phyloP scores from a whole-genome alignment of 2,888 invertebrate genomes.

The Meandrusa payeni region DNA sequence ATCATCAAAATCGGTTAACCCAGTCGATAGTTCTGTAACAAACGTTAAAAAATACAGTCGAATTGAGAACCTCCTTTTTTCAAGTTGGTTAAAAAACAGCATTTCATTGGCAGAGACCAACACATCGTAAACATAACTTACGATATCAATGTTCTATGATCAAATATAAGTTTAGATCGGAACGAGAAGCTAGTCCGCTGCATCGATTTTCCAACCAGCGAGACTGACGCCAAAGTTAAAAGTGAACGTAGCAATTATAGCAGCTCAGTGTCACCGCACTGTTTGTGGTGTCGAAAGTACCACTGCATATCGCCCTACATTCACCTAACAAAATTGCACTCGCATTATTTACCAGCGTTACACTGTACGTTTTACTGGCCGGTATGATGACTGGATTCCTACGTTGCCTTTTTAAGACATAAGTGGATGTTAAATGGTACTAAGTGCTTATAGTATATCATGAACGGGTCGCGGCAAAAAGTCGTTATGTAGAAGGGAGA shows the following conservation, averaged over 20 bases:
- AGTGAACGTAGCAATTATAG: slow-evolving; percentile 27
- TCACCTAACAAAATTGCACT: slow-evolving; percentile 39
- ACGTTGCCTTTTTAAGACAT: slow-evolving; percentile 16
- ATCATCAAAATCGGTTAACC: too few species aligned
- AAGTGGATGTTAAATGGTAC: slow-evolving; percentile 3
- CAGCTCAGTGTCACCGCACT: slow-evolving; percentile 29
- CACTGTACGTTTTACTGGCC: slow-evolving; percentile 22
- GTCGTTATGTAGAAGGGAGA: slow-evolving; percentile 8
- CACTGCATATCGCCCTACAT: slow-evolving; percentile 31
- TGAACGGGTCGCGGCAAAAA: slow-evolving; percentile 1
- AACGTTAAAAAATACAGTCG: too few species aligned
- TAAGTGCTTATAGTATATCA: slow-evolving; percentile 1
- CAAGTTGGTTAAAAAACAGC: too few species aligned
- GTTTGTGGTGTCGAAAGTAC: slow-evolving; percentile 36
- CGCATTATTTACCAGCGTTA: slow-evolving; percentile 23
- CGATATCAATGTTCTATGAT: too few species aligned
- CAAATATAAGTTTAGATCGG: too few species aligned
- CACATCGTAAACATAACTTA: too few species aligned
- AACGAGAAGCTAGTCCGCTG: slow-evolving; percentile 14
- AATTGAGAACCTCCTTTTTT: too few species aligned
- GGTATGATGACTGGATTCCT: slow-evolving; percentile 23
- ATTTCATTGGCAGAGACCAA: too few species aligned
- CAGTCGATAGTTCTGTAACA: too few species aligned
- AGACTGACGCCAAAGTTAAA: slow-evolving; percentile 35
- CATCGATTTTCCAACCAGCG: slow-evolving; percentile 18